Evolutionary conservation across 2,113 vertebrate species (phyloP).

Genomic region (Terrapene triunguis): DNA sequence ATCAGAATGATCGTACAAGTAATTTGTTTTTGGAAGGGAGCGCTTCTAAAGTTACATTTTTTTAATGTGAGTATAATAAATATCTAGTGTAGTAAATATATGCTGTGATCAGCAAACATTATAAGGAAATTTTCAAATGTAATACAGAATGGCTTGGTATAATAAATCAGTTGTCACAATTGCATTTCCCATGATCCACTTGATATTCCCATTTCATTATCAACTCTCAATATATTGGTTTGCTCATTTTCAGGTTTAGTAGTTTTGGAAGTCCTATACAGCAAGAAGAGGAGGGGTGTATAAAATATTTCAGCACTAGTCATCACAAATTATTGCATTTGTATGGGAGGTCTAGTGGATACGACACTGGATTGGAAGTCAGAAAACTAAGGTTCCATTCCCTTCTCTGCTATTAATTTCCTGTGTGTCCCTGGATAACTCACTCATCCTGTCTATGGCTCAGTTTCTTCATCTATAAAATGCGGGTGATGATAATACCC

Average conservation of each 20-base stretch:
- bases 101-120: slow-evolving; percentile 6
- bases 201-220: background rate
- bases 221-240: background rate
- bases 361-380: background rate
- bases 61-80: background rate
- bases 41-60: background rate
- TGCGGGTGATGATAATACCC: background rate
- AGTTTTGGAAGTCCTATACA: background rate
- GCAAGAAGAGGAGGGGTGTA: background rate
- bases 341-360: background rate
- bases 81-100: background rate
- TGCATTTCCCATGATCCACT: background rate
- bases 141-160: background rate
- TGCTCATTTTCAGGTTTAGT: slow-evolving; percentile 9
- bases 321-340: background rate
- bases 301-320: background rate
- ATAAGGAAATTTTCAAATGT: background rate
- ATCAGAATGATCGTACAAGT: slow-evolving; percentile 5
- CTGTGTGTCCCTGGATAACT: background rate
- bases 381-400: background rate
- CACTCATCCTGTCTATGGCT: background rate
- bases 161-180: background rate
- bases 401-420: background rate
- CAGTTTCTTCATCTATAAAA: background rate
- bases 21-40: background rate